Evolutionary conservation across 2,888 invertebrate species (phyloP).

Genomic region (Latrodectus hesperus): DNA sequence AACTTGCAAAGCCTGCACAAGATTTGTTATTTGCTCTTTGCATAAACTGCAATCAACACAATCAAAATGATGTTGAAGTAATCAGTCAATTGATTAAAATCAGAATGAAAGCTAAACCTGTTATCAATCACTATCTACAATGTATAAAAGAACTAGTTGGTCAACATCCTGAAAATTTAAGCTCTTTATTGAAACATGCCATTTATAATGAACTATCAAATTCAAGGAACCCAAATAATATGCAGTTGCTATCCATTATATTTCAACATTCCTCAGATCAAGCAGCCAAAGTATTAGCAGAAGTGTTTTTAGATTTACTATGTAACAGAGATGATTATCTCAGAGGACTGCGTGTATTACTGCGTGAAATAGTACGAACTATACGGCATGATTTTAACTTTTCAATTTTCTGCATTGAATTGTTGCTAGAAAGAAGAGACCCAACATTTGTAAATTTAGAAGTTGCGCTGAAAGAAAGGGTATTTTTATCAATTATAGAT

Average conservation of each 20-base stretch:
- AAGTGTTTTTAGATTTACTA: conserved; percentile 84
- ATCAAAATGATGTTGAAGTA: conserved; percentile 83
- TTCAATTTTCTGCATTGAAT: conserved; percentile 84
- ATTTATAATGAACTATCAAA: conserved; percentile 94
- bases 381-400: conserved; percentile 88
- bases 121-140: conserved; percentile 89
- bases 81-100: conserved; percentile 91
- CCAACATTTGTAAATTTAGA: conserved; percentile 75
- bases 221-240: conserved; percentile 94
- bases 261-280: conserved; percentile 88
- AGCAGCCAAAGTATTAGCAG: conserved; percentile 81
- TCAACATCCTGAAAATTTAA: conserved; percentile 87
- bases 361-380: conserved; percentile 91
- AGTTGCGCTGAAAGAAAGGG: conserved; percentile 80
- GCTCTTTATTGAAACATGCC: conserved; percentile 89
- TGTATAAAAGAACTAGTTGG: conserved; percentile 91
- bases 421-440: conserved; percentile 79
- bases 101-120: conserved; percentile 93
- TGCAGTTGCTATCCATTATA: conserved; percentile 91
- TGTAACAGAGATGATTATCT: conserved; percentile 92
- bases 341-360: conserved; percentile 86
- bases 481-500: conserved; percentile 88
- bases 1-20: conserved; percentile 92
- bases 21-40: conserved; percentile 93
- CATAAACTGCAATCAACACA: conserved; percentile 87